These are phyloP conservation scores for Tanytarsus gracilentus DNA, from an alignment of 2,888 invertebrate species.

Conservation along the genomic window DNA sequence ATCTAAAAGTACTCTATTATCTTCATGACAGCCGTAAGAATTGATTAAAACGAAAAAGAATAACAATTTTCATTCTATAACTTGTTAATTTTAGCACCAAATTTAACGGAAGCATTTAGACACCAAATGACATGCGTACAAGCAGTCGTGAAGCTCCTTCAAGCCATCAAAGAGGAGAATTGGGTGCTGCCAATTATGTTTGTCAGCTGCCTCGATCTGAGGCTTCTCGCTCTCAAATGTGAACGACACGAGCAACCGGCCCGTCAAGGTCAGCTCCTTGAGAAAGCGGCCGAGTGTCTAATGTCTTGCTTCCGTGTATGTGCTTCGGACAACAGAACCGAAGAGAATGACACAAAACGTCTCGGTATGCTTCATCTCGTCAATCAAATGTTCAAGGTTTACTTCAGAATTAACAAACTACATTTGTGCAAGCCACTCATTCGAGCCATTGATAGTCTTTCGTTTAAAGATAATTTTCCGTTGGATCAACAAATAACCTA, in stretches of 20 bases:
- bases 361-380: constrained; percentile 93
- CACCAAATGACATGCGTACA: constrained; percentile 71
- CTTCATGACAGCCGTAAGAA: constrained; percentile 44
- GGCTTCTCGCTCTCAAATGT: constrained; percentile 72
- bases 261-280: constrained; percentile 53
- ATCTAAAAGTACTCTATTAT: constrained; percentile 57
- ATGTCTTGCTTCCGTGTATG: constrained; percentile 92
- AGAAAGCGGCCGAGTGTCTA: constrained; percentile 87
- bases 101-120: constrained; percentile 62
- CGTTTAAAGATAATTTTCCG: constrained; percentile 80
- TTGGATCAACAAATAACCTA: constrained; percentile 93
- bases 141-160: constrained; percentile 70
- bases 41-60: background rate
- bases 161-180: constrained; percentile 85
- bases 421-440: constrained; percentile 90
- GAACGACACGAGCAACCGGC: constrained; percentile 46
- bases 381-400: constrained; percentile 91
- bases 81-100: constrained; percentile 36
- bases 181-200: constrained; percentile 96
- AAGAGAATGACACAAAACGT: constrained; percentile 82
- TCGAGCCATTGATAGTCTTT: constrained; percentile 89
- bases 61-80: constrained; percentile 4
- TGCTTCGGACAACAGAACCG: constrained; percentile 76
- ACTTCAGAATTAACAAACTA: constrained; percentile 83
- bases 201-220: constrained; percentile 75